Evolutionary conservation across 1,140 invertebrate species (phyloP).

Genomic region (Calephelis virginiensis): DNA sequence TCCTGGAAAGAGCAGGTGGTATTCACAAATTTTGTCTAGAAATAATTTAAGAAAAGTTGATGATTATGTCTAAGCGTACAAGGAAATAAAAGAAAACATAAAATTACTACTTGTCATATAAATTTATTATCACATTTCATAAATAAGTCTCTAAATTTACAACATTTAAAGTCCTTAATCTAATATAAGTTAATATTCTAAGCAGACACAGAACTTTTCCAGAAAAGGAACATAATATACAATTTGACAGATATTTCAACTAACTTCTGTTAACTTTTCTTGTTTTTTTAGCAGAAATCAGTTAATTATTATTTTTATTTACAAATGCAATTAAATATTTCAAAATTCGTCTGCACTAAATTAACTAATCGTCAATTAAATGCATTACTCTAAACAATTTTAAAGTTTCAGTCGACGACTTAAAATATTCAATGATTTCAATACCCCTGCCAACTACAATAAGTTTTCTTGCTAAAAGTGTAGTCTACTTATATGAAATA

Average conservation of each 20-base stretch:
- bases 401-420: conserved; percentile 23
- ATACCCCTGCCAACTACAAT: conserved; percentile 1
- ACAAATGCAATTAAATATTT: conserved; percentile 4
- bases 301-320: conserved; percentile 6
- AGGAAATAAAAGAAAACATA: conserved; percentile 31
- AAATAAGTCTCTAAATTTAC: conserved; percentile 68
- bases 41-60: too few species aligned
- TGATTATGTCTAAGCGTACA: too few species aligned
- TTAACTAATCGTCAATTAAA: conserved; percentile 2
- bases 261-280: not conserved
- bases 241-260: conserved; percentile 12
- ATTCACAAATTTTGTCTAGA: too few species aligned
- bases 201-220: conserved; percentile 37
- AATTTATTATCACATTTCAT: conserved; percentile 78
- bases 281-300: conserved; percentile 8
- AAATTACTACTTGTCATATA: conserved; percentile 46
- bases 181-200: conserved; percentile 68
- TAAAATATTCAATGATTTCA: conserved; percentile 10
- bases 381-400: conserved; percentile 19
- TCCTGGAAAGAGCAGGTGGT: too few species aligned
- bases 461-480: conserved; percentile 23
- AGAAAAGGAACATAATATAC: conserved; percentile 5
- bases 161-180: conserved; percentile 57
- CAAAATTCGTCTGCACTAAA: not conserved
- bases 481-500: conserved; percentile 62